These are phyloP conservation scores for Brachyptera risi DNA, from an alignment of 2,888 invertebrate genomes.

Conservation along the genomic window DNA sequence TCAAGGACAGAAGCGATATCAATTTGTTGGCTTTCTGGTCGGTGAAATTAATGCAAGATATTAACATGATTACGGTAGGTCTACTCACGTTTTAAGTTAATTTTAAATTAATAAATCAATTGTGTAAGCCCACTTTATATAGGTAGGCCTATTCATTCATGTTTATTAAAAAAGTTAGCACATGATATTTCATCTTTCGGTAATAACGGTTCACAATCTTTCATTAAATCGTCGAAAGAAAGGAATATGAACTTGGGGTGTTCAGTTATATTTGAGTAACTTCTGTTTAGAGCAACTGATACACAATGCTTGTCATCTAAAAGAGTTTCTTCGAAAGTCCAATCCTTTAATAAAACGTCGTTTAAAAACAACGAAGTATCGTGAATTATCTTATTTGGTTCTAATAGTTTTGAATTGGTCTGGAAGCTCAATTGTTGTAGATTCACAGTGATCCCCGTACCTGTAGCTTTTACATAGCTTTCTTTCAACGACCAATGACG, in stretches of 20 bases:
- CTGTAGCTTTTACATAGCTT: constrained; percentile 88
- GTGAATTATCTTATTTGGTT: constrained; percentile 47
- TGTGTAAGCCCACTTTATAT: too few species aligned
- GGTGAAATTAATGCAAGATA: too few species aligned
- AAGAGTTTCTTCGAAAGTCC: constrained; percentile 81
- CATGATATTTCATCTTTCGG: constrained; percentile 54
- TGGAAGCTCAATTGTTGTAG: constrained; percentile 73
- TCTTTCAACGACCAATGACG: constrained; percentile 93
- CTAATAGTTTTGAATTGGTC: constrained; percentile 51
- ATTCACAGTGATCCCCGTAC: constrained; percentile 76
- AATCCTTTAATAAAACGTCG: constrained; percentile 54
- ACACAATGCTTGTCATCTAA: constrained; percentile 73
- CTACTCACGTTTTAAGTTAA: too few species aligned
- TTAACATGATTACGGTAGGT: too few species aligned
- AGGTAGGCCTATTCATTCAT: too few species aligned
- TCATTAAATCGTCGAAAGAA: constrained; percentile 57
- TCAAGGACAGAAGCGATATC: too few species aligned
- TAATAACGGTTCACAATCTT: constrained; percentile 49
- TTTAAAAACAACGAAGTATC: constrained; percentile 66
- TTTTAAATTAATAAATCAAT: too few species aligned
- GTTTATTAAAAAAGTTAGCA: constrained; percentile 55
- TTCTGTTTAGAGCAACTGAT: constrained; percentile 61
- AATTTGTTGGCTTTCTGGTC: too few species aligned
- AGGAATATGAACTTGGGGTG: constrained; percentile 51
- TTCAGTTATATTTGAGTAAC: constrained; percentile 21